A percentile compares a stretch with the other conserved stretches of the same genome.
Evolutionary conservation across 2,113 vertebrate genomes (phyloP).

Genomic region (Tachysurus fulvidraco): DNA sequence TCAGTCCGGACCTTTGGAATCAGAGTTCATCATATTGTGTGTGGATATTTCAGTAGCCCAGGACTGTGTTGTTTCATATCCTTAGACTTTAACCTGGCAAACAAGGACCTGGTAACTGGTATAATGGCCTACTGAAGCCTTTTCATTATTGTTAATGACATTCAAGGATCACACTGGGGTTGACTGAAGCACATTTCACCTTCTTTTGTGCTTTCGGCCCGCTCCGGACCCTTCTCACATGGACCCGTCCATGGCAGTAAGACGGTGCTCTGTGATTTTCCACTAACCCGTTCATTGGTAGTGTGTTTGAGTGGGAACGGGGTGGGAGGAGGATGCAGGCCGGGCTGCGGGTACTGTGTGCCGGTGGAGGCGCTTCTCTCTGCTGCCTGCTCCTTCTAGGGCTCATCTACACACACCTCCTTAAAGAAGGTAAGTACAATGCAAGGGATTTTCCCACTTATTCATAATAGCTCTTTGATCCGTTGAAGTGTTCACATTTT

Average conservation of each 20-base stretch:
- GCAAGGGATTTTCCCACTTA: neutral
- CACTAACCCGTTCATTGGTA: constrained; percentile 9
- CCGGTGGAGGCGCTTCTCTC: constrained; percentile 79
- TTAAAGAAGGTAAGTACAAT: constrained; percentile 77
- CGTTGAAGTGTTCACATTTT: neutral
- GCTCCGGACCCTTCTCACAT: neutral
- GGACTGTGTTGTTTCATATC: neutral
- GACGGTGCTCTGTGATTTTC: constrained; percentile 27
- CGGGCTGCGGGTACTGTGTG: constrained; percentile 76
- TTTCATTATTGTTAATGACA: neutral
- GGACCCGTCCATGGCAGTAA: constrained; percentile 47
- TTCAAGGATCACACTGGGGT: constrained; percentile 4
- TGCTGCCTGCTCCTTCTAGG: constrained; percentile 82
- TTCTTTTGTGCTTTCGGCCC: neutral
- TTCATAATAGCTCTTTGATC: neutral
- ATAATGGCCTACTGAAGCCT: neutral
- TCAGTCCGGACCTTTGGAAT: neutral
- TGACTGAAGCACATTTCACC: neutral
- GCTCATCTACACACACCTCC: constrained; percentile 80
- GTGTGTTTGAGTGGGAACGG: constrained; percentile 31
- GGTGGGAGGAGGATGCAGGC: constrained; percentile 76
- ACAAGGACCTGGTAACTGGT: neutral
- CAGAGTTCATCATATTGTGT: neutral
- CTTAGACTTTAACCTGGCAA: neutral
- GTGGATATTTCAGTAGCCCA: constrained; percentile 22